phyloP scores from a whole-genome alignment of 53 echinoderm and acorn worm species.

The Actinopyga echinites region DNA sequence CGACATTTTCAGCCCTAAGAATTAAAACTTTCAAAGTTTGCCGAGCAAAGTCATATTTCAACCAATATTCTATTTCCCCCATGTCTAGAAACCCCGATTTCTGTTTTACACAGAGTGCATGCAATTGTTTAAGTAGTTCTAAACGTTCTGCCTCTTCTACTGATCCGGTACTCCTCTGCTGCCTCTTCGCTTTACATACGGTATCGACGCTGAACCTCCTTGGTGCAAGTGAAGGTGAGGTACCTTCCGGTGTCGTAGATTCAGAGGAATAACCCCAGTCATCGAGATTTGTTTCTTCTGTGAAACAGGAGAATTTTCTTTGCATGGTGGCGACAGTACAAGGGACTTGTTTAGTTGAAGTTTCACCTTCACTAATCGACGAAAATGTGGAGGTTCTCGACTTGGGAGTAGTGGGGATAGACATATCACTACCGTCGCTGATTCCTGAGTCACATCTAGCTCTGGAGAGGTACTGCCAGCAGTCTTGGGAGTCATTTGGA shows the following conservation, averaged over 20 bases:
- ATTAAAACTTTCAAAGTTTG: slow-evolving; percentile 63
- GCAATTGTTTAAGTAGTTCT: slow-evolving; percentile 60
- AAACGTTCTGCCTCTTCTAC: slow-evolving; percentile 46
- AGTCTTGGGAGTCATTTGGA: not conserved
- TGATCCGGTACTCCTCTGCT: not conserved
- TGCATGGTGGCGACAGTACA: not conserved
- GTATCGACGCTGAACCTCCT: not conserved
- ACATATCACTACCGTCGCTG: not conserved
- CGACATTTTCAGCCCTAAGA: slow-evolving; percentile 71
- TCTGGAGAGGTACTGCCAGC: slow-evolving; percentile 18
- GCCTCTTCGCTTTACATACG: not conserved
- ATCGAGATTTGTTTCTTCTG: not conserved
- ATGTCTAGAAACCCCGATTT: slow-evolving; percentile 35
- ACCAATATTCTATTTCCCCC: slow-evolving; percentile 68
- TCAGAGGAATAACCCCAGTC: slow-evolving; percentile 21
- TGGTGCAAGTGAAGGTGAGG: not conserved
- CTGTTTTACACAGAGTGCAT: slow-evolving; percentile 70
- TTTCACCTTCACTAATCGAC: slow-evolving; percentile 10
- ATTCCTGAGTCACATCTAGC: slow-evolving; percentile 33
- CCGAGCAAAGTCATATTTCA: slow-evolving; percentile 55
- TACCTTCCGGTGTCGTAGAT: slow-evolving; percentile 27
- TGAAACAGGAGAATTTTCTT: not conserved
- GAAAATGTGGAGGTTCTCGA: slow-evolving; percentile 32
- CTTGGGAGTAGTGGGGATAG: slow-evolving; percentile 5
- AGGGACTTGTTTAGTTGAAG: not conserved